phyloP scores from a whole-genome alignment of 2,797 vertebrate species.

The Scarus forsteni region DNA sequence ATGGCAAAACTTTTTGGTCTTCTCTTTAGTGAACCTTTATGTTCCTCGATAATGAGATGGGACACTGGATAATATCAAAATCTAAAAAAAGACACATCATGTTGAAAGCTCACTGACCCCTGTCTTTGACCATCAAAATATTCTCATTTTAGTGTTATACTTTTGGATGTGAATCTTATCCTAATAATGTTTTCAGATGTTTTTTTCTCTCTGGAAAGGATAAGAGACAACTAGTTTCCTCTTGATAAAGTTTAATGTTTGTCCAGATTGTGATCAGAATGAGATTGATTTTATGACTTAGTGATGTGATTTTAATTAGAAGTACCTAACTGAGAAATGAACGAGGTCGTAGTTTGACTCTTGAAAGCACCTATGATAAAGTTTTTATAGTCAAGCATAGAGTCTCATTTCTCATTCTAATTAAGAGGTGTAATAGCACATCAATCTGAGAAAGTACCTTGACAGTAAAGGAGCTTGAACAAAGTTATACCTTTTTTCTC shows the following conservation, averaged over 20 bases:
- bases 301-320: background rate
- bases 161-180: no score
- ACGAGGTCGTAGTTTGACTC: constrained; percentile 2
- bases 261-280: constrained; percentile 19
- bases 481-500: constrained; percentile 2
- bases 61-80: no score
- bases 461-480: no score
- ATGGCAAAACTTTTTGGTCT: no score
- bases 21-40: no score
- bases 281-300: constrained; percentile 18
- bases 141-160: no score
- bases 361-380: constrained; percentile 16
- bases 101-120: no score
- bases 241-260: constrained; percentile 37
- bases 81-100: no score
- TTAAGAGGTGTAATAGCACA: constrained; percentile 10
- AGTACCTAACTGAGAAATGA: background rate
- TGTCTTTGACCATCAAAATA: no score
- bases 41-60: no score
- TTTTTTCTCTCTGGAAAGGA: background rate
- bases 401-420: constrained; percentile 25
- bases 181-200: no score
- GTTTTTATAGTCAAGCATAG: constrained; percentile 10
- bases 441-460: background rate
- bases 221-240: background rate